Evolutionary conservation across 2,888 invertebrate genomes (phyloP).

Genomic region (Xanthostigma xanthostigma): DNA sequence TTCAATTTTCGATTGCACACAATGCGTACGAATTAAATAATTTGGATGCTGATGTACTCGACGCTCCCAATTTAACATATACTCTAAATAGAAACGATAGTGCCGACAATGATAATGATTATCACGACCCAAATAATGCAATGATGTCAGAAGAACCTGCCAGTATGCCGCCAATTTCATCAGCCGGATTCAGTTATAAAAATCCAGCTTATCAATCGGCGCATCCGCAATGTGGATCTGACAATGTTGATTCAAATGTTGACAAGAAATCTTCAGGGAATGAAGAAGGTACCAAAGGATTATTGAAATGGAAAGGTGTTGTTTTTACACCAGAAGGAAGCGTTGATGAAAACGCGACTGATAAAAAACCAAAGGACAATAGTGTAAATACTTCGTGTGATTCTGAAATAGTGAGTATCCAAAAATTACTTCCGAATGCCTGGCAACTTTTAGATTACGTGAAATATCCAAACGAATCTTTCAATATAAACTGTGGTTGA

Average conservation of each 20-base stretch:
- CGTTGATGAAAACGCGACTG: constrained; percentile 10
- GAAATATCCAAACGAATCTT: too few species aligned
- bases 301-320: constrained; percentile 66
- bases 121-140: constrained; percentile 15
- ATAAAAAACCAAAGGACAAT: neutral
- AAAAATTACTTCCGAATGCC: neutral
- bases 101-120: constrained; percentile 21
- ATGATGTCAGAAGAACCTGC: constrained; percentile 32
- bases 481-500: too few species aligned
- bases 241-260: neutral
- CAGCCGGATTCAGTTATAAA: constrained; percentile 47
- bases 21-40: constrained; percentile 52
- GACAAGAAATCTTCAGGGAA: neutral
- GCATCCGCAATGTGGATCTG: constrained; percentile 35
- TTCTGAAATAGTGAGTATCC: neutral
- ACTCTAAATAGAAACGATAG: constrained; percentile 30
- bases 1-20: constrained; percentile 50
- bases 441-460: too few species aligned
- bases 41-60: constrained; percentile 46
- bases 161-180: constrained; percentile 36
- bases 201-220: constrained; percentile 65
- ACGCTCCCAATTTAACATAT: constrained; percentile 37
- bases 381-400: neutral
- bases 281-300: constrained; percentile 24
- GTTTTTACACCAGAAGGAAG: constrained; percentile 47